Evolutionary conservation across 2,797 vertebrate genomes (phyloP).

Genomic region (Echeneis naucrates): DNA sequence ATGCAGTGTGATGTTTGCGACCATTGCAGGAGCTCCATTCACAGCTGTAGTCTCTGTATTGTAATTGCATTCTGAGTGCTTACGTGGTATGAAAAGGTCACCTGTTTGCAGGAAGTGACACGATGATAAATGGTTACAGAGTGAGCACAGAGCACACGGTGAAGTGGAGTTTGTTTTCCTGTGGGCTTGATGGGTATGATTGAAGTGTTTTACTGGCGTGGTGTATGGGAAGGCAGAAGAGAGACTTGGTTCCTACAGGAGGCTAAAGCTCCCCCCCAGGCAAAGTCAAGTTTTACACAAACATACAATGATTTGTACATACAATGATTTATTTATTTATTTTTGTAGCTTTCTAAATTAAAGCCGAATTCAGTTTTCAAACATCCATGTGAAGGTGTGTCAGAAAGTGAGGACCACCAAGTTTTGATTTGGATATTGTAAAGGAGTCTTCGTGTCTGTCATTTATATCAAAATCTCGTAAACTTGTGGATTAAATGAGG

Average conservation of each 20-base stretch:
- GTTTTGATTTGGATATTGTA: slow-evolving; percentile 19
- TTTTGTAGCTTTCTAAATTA: too few species aligned
- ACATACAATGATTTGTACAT: too few species aligned
- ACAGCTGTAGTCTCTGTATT: slow-evolving; percentile 33
- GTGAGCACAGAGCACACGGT: slow-evolving; percentile 29
- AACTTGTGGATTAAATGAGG: slow-evolving; percentile 41
- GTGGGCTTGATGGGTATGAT: slow-evolving; percentile 51
- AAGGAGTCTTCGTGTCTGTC: slow-evolving; percentile 30
- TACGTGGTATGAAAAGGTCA: slow-evolving; percentile 66
- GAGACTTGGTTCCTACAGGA: slow-evolving; percentile 4
- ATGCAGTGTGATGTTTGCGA: slow-evolving; percentile 17
- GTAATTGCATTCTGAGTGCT: slow-evolving; percentile 68
- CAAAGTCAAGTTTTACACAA: background rate
- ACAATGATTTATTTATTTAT: too few species aligned
- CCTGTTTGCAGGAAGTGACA: slow-evolving; percentile 55
- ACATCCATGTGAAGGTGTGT: too few species aligned
- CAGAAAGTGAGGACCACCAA: background rate
- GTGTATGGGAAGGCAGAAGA: slow-evolving; percentile 26
- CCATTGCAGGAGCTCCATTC: slow-evolving; percentile 23
- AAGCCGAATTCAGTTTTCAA: background rate
- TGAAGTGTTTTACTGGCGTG: slow-evolving; percentile 27
- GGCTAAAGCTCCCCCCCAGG: slow-evolving; percentile 58
- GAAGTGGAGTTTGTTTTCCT: slow-evolving; percentile 57
- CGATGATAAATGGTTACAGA: slow-evolving; percentile 64
- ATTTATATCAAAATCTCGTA: slow-evolving; percentile 45